A percentile compares a stretch with the other conserved stretches of the same genome.
phyloP scores from a whole-genome alignment of 2,797 vertebrate species.

The Sylvia borin region DNA sequence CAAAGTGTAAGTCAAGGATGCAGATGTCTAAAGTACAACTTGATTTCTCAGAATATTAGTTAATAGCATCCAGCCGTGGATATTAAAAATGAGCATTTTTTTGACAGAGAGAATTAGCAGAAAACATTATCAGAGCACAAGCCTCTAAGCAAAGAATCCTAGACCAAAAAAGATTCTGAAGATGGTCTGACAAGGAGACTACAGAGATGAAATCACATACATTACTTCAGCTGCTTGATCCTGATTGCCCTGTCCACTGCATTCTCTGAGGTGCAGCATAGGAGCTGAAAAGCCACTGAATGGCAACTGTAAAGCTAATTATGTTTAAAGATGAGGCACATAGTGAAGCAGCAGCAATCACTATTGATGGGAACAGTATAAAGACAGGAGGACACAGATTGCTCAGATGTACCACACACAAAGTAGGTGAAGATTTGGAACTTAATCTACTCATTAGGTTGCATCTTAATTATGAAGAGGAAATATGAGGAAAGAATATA shows the following conservation, averaged over 20 bases:
- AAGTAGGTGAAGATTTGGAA: not conserved
- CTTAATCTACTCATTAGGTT: not conserved
- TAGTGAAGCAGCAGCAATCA: not conserved
- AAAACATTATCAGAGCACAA: not conserved
- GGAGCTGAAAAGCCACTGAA: not conserved
- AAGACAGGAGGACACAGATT: not conserved
- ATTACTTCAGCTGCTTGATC: not conserved
- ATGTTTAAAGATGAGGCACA: not conserved
- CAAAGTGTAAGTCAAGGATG: not conserved
- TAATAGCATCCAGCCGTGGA: not conserved
- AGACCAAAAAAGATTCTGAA: not conserved
- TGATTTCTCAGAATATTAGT: not conserved
- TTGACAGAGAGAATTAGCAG: not conserved
- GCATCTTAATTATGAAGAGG: not conserved
- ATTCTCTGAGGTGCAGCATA: not conserved
- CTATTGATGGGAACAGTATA: not conserved
- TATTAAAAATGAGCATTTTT: not conserved
- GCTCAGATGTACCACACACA: not conserved
- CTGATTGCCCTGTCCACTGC: not conserved
- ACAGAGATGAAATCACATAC: not conserved
- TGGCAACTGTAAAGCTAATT: not conserved
- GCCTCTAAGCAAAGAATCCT: not conserved
- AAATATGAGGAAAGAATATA: not conserved
- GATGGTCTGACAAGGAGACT: not conserved
- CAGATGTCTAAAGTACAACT: not conserved